These are phyloP conservation scores for Chrysina gloriosa DNA, from an alignment of 2,888 invertebrate species.

Conservation along the genomic window DNA sequence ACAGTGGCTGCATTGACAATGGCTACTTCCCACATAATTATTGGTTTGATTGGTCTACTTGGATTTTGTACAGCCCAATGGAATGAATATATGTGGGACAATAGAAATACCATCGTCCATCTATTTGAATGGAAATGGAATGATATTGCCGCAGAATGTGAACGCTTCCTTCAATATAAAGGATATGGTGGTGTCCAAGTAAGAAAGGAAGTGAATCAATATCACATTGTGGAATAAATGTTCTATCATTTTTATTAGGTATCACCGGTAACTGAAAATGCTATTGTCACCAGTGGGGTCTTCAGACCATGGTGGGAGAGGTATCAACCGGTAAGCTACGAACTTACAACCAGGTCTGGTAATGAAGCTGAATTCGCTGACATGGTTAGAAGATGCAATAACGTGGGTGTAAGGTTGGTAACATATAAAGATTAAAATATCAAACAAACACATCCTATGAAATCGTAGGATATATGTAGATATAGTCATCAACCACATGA, in stretches of 20 bases:
- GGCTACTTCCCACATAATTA: background rate
- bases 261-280: slow-evolving; percentile 81
- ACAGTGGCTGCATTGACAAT: background rate
- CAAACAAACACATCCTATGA: background rate
- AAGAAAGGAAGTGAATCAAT: background rate
- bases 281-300: slow-evolving; percentile 60
- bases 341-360: slow-evolving; percentile 80
- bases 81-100: slow-evolving; percentile 69
- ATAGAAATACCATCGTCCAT: slow-evolving; percentile 77
- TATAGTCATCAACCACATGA: slow-evolving; percentile 89
- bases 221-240: background rate
- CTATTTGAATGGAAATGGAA: slow-evolving; percentile 87
- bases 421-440: too few relatives aligned
- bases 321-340: slow-evolving; percentile 88
- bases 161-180: slow-evolving; percentile 77
- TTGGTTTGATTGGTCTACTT: slow-evolving; percentile 8
- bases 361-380: slow-evolving; percentile 76
- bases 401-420: slow-evolving; percentile 76
- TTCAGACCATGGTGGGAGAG: slow-evolving; percentile 88
- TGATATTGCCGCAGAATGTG: slow-evolving; percentile 85
- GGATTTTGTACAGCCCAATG: slow-evolving; percentile 60
- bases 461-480: slow-evolving; percentile 82
- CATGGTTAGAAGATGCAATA: slow-evolving; percentile 85
- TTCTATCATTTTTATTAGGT: slow-evolving; percentile 64
- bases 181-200: slow-evolving; percentile 76